These are phyloP conservation scores for Zaprionus vittiger DNA, from an alignment of 1,140 invertebrate genomes.

Conservation along the genomic window DNA sequence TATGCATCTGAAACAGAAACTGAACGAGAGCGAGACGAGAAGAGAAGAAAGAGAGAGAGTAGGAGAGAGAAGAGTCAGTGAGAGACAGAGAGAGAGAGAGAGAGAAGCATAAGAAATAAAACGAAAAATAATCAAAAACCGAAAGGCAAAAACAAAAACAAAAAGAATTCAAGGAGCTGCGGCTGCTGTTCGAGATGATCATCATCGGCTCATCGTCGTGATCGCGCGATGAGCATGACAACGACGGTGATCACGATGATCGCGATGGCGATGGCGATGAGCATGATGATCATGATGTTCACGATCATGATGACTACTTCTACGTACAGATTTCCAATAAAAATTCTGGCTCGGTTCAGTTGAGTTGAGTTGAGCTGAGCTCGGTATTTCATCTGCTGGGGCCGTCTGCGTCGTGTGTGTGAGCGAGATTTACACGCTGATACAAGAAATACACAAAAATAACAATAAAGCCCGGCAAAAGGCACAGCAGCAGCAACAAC, in stretches of 20 bases:
- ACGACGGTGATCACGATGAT: constrained; percentile 21
- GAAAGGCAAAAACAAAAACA: constrained; percentile 38
- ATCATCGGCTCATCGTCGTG: constrained; percentile 2
- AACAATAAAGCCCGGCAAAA: constrained; percentile 56
- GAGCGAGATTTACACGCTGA: constrained; percentile 79
- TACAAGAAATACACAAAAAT: constrained; percentile 71
- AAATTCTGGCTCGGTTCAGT: constrained; percentile 39
- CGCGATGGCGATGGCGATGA: constrained; percentile 23
- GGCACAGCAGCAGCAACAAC: constrained; percentile 21
- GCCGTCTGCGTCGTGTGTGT: constrained; percentile 49
- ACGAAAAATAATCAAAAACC: constrained; percentile 38
- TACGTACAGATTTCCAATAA: constrained; percentile 82
- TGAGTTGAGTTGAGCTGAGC: constrained; percentile 21
- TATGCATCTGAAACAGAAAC: constrained; percentile 76
- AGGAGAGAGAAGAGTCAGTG: background rate
- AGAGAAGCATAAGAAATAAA: constrained; percentile 35
- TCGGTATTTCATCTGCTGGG: constrained; percentile 60
- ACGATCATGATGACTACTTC: constrained; percentile 67
- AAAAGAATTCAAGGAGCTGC: constrained; percentile 42
- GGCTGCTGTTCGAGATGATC: constrained; percentile 34
- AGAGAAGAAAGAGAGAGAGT: background rate
- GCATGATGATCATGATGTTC: constrained; percentile 31
- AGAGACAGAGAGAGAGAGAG: background rate
- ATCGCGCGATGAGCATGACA: constrained; percentile 8
- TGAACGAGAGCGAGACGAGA: background rate